Conservation (phyloP, 1,140 invertebrate species). For the Bombus huntii region DNA sequence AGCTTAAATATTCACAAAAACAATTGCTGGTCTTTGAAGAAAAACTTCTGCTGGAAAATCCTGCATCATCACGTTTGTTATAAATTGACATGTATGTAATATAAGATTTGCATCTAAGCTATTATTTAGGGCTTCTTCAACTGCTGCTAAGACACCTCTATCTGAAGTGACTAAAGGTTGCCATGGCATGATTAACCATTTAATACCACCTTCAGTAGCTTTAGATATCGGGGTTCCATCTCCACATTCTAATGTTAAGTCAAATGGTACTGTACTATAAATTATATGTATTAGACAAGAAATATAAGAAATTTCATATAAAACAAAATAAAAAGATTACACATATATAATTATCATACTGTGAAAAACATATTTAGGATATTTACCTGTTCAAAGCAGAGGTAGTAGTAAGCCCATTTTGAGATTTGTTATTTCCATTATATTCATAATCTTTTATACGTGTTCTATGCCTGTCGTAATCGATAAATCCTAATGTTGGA, state of each 20-base stretch:
- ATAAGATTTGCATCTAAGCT: slow-evolving; percentile 77
- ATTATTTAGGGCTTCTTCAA: slow-evolving; percentile 83
- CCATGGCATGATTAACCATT: slow-evolving; percentile 84
- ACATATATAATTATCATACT: not conserved
- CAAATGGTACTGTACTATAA: slow-evolving; percentile 68
- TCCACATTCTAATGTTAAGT: slow-evolving; percentile 62
- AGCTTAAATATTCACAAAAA: slow-evolving; percentile 80
- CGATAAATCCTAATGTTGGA: slow-evolving; percentile 15
- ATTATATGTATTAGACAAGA: slow-evolving; percentile 11
- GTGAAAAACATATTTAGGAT: not conserved
- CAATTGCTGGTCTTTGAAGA: slow-evolving; percentile 85
- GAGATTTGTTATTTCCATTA: slow-evolving; percentile 4
- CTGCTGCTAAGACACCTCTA: slow-evolving; percentile 82
- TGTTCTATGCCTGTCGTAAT: slow-evolving; percentile 27
- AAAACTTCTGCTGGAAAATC: slow-evolving; percentile 89
- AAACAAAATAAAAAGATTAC: not conserved
- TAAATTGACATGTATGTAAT: slow-evolving; percentile 85
- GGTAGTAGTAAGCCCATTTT: slow-evolving; percentile 18
- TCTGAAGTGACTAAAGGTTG: slow-evolving; percentile 83
- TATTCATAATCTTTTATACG: slow-evolving; percentile 30
- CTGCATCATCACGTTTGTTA: slow-evolving; percentile 85
- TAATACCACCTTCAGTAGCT: slow-evolving; percentile 78
- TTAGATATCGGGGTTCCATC: slow-evolving; percentile 62
- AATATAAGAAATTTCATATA: not conserved
- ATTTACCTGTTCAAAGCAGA: slow-evolving; percentile 63